These are phyloP conservation scores for Punctoribates punctum DNA, from an alignment of 2,888 invertebrate species.

Conservation along the genomic window DNA sequence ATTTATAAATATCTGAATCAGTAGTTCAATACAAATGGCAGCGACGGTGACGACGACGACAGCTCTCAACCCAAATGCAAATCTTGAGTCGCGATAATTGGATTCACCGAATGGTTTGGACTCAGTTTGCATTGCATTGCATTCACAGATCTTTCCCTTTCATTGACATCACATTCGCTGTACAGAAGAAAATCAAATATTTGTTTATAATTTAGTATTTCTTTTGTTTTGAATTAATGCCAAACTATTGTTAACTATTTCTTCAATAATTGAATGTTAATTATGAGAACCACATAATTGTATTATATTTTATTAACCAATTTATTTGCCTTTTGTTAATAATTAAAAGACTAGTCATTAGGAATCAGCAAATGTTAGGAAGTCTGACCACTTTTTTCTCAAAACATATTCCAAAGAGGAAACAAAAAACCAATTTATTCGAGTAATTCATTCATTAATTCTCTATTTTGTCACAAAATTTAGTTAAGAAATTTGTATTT, in stretches of 20 bases:
- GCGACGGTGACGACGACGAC: neutral
- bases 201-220: neutral
- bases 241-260: neutral
- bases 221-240: neutral
- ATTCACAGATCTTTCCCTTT: neutral
- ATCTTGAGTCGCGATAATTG: neutral
- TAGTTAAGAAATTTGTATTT: neutral
- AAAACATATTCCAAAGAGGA: neutral
- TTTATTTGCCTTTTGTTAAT: neutral
- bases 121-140: neutral
- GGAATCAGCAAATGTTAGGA: neutral
- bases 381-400: neutral
- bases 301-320: constrained; percentile 14
- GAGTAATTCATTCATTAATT: neutral
- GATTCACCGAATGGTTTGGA: neutral
- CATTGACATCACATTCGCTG: constrained; percentile 8
- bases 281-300: neutral
- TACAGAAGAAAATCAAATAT: neutral
- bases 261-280: constrained; percentile 1
- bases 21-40: constrained; percentile 27
- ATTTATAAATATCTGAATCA: constrained; percentile 56
- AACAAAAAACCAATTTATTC: neutral
- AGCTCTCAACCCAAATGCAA: constrained; percentile 1
- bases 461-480: neutral
- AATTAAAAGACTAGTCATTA: constrained; percentile 19